Evolutionary conservation across 1,140 invertebrate species (phyloP).

Genomic region (Ceratitis capitata): DNA sequence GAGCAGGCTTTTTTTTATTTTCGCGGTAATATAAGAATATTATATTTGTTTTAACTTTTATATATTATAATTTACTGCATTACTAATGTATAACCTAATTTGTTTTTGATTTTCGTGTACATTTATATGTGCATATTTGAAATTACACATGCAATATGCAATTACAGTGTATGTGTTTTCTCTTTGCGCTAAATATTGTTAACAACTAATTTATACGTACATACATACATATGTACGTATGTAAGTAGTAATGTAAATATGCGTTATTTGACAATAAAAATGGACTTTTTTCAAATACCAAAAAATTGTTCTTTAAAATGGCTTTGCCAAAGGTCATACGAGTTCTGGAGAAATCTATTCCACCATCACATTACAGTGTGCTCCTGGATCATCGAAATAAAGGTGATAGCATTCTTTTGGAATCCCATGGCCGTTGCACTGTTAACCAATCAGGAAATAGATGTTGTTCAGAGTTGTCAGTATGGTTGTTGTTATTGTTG

Average conservation of each 20-base stretch:
- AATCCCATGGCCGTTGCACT: slow-evolving; percentile 86
- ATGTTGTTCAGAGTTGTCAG: too few relatives aligned
- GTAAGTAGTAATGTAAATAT: slow-evolving; percentile 22
- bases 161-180: neutral
- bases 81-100: neutral
- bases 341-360: slow-evolving; percentile 86
- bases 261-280: neutral
- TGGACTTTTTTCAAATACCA: neutral
- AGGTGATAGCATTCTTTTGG: slow-evolving; percentile 84
- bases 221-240: too few relatives aligned
- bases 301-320: slow-evolving; percentile 69
- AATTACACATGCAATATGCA: neutral
- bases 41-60: slow-evolving; percentile 6
- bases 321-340: slow-evolving; percentile 93
- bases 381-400: slow-evolving; percentile 88
- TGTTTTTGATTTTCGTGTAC: neutral
- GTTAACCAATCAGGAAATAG: slow-evolving; percentile 80
- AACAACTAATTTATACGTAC: neutral
- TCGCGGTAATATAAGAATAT: neutral
- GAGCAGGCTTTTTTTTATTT: neutral
- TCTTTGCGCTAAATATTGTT: neutral
- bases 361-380: slow-evolving; percentile 87
- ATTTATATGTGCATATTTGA: neutral
- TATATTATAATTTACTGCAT: neutral
- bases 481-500: too few relatives aligned